A percentile compares a stretch with the other conserved stretches of the same genome.
Conservation (phyloP, 2,888 invertebrate genomes). For the Aporophyla nigra region DNA sequence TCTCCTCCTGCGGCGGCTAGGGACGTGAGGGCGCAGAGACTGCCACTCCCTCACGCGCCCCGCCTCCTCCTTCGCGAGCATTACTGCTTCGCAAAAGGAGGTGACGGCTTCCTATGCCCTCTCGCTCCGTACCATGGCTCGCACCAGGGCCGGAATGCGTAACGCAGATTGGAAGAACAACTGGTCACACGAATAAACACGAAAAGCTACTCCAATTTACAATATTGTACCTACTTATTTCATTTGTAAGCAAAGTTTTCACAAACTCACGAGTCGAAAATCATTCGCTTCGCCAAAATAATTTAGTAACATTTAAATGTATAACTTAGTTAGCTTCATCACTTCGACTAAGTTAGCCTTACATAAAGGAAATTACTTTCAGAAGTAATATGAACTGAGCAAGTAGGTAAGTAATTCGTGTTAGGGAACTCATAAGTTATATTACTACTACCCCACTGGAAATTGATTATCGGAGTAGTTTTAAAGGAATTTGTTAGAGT, state of each 20-base stretch:
- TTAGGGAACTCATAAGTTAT: slow-evolving; percentile 37
- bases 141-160: too few relatives aligned
- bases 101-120: too few relatives aligned
- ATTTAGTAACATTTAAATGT: slow-evolving; percentile 29
- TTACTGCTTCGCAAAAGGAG: too few relatives aligned
- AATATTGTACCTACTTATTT: background rate
- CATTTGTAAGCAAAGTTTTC: background rate
- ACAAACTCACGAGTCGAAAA: background rate
- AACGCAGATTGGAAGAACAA: too few relatives aligned
- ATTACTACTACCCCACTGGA: slow-evolving; percentile 7
- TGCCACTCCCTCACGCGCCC: too few relatives aligned
- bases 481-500: background rate
- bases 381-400: slow-evolving; percentile 29
- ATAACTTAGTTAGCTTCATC: slow-evolving; percentile 23
- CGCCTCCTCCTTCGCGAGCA: too few relatives aligned
- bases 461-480: slow-evolving; percentile 20
- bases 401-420: slow-evolving; percentile 30
- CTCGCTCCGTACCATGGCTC: too few relatives aligned
- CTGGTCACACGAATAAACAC: too few relatives aligned
- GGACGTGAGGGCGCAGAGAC: too few relatives aligned
- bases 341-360: background rate
- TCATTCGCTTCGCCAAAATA: slow-evolving; percentile 4
- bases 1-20: too few relatives aligned
- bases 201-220: background rate
- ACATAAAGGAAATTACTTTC: slow-evolving; percentile 44